Conservation (phyloP, 2,797 vertebrate species). For the Hylomyscus alleni region DNA sequence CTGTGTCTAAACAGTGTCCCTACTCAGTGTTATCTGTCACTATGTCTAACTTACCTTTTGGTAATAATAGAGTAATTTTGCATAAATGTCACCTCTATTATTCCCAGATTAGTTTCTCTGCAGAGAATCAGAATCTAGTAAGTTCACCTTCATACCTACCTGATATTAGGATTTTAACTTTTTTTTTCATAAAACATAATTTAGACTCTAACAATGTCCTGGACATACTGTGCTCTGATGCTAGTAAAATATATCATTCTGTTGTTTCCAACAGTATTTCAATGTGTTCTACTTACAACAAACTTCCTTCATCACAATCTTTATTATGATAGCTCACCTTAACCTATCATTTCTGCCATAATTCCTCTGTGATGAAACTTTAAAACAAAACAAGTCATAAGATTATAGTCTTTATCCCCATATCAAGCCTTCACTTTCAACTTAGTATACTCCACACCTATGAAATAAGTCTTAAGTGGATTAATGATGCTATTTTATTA, state of each 20-base stretch:
- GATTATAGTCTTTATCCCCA: neutral
- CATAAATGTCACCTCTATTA: neutral
- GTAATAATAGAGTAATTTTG: neutral
- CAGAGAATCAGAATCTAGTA: neutral
- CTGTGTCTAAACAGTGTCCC: neutral
- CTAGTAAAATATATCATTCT: neutral
- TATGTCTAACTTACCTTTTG: neutral
- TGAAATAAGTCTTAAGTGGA: neutral
- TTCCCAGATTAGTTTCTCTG: neutral
- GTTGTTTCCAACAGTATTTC: neutral
- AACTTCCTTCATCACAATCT: neutral
- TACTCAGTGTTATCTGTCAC: neutral
- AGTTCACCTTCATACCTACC: neutral
- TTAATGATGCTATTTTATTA: neutral
- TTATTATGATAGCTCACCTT: neutral
- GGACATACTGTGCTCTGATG: neutral
- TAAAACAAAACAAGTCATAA: neutral
- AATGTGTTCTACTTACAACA: neutral
- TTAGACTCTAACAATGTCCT: neutral
- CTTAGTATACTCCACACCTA: neutral
- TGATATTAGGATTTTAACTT: neutral
- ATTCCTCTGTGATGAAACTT: neutral
- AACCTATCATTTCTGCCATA: neutral
- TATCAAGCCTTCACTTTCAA: neutral
- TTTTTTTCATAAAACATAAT: neutral